Conservation (phyloP, 2,113 vertebrate species). For the Petrocephalus zakoni region DNA sequence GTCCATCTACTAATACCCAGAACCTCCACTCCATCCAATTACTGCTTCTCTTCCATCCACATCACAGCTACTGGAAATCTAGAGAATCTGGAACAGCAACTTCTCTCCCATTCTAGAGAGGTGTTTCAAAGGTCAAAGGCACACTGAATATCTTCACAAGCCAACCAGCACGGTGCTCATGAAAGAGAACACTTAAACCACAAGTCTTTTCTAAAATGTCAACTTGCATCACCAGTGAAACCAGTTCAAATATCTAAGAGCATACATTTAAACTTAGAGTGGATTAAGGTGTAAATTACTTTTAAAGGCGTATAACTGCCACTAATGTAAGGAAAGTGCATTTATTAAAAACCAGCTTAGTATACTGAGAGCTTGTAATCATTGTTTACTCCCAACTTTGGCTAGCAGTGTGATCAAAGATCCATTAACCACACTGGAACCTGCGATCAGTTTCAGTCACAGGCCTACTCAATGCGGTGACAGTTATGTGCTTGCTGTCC, state of each 20-base stretch:
- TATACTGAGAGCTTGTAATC: neutral
- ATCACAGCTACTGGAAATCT: neutral
- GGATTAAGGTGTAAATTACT: neutral
- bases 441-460: neutral
- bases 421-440: neutral
- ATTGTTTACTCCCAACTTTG: neutral
- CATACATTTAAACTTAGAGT: neutral
- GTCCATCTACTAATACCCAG: neutral
- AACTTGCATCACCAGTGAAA: neutral
- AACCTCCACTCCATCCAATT: neutral
- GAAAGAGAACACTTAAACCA: neutral
- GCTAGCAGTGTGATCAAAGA: neutral
- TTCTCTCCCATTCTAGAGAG: neutral
- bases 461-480: neutral
- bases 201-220: neutral
- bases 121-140: neutral
- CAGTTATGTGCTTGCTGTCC: neutral
- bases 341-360: neutral
- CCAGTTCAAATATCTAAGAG: neutral
- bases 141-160: neutral
- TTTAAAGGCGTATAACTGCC: neutral
- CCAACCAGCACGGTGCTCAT: neutral
- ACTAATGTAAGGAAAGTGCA: neutral
- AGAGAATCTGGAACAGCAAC: neutral
- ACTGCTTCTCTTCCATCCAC: neutral